Percentiles rank a stretch among this genome's conserved stretches.
Conservation (phyloP, 2,113 vertebrate genomes). For the Neogobius melanostomus region DNA sequence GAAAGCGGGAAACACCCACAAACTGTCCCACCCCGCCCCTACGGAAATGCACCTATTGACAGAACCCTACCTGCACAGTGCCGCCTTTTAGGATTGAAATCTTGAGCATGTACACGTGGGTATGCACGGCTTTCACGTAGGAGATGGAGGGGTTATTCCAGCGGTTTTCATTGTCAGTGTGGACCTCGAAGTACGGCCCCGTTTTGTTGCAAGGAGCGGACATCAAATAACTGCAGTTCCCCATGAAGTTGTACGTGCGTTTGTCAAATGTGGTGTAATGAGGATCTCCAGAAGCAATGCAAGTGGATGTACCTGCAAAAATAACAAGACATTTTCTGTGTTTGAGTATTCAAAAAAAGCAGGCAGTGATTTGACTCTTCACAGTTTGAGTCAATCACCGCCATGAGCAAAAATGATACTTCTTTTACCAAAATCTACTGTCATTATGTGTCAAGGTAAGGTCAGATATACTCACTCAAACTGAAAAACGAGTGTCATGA, state of each 20-base stretch:
- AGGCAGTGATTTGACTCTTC: too few species aligned
- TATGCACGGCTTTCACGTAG: constrained; percentile 77
- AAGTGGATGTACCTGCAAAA: constrained; percentile 63
- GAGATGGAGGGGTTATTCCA: constrained; percentile 67
- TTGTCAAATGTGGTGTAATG: constrained; percentile 81
- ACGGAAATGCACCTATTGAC: neutral
- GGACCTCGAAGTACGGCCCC: constrained; percentile 65
- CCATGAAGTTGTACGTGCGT: constrained; percentile 75
- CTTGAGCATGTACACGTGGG: constrained; percentile 61
- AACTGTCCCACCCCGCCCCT: too few species aligned
- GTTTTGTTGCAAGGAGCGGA: constrained; percentile 69
- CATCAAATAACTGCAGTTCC: constrained; percentile 80
- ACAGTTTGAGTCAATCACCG: too few species aligned
- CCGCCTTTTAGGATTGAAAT: constrained; percentile 78
- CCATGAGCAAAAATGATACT: too few species aligned
- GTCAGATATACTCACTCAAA: too few species aligned
- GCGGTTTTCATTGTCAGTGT: constrained; percentile 76
- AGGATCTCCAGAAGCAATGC: constrained; percentile 72
- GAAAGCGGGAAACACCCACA: too few species aligned
- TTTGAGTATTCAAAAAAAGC: too few species aligned
- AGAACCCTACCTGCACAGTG: constrained; percentile 70
- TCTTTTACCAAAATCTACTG: too few species aligned
- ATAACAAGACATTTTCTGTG: neutral
- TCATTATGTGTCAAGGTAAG: too few species aligned
- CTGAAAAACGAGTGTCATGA: too few species aligned